Evolutionary conservation across 2,113 vertebrate species (phyloP).

Genomic region (Saccopteryx leptura): DNA sequence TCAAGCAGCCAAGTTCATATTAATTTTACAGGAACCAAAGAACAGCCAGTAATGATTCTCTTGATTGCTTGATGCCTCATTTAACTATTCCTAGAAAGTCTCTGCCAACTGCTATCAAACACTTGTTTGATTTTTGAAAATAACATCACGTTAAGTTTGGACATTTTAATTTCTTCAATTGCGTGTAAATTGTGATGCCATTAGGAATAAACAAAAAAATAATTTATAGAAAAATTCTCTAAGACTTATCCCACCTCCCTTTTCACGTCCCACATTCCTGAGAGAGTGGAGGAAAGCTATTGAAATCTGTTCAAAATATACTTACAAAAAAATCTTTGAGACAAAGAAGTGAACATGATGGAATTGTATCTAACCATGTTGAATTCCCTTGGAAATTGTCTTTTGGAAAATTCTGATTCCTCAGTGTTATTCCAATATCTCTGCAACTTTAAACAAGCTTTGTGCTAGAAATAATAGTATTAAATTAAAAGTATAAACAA

Average conservation of each 20-base stretch:
- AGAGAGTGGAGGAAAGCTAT: background rate
- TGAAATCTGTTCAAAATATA: background rate
- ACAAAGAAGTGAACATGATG: slow-evolving; percentile 30
- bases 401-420: slow-evolving; percentile 60
- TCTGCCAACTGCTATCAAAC: background rate
- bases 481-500: slow-evolving; percentile 90
- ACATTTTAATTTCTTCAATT: slow-evolving; percentile 46
- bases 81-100: background rate
- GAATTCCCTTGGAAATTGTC: slow-evolving; percentile 37
- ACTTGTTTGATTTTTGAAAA: slow-evolving; percentile 16
- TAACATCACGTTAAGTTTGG: background rate
- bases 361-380: background rate
- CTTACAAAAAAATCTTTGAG: background rate
- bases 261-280: background rate
- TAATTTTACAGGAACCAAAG: slow-evolving; percentile 12
- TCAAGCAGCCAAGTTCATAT: background rate
- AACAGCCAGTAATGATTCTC: background rate
- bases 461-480: slow-evolving; percentile 78
- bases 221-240: slow-evolving; percentile 53
- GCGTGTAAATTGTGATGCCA: background rate
- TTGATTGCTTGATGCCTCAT: background rate
- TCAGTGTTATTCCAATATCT: slow-evolving; percentile 71
- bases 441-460: slow-evolving; percentile 77
- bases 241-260: background rate
- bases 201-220: slow-evolving; percentile 27